phyloP scores from a whole-genome alignment of 2,888 invertebrate genomes.

The Pachymerium ferrugineum region DNA sequence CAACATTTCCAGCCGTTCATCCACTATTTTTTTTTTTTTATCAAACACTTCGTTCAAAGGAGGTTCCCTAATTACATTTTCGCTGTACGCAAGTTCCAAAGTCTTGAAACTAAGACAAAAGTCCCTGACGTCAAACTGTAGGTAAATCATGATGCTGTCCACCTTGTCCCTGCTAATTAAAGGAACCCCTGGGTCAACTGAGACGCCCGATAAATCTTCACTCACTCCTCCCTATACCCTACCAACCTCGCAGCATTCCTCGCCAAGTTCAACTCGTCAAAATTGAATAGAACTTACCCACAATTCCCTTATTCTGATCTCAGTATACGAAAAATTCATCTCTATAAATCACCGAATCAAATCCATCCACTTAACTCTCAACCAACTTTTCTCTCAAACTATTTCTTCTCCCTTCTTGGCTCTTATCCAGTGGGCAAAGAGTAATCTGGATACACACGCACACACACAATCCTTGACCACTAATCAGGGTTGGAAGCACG shows the following conservation, averaged over 20 bases:
- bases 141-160: conserved; percentile 27
- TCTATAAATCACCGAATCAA: not conserved
- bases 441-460: conserved; percentile 18
- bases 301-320: not conserved
- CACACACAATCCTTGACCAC: conserved; percentile 9
- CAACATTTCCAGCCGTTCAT: not conserved
- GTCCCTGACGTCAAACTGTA: not conserved
- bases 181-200: conserved; percentile 9
- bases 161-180: conserved; percentile 25
- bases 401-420: too few species aligned
- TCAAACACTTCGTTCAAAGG: not conserved
- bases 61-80: conserved; percentile 20
- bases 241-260: conserved; percentile 17
- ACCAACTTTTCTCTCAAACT: conserved; percentile 13
- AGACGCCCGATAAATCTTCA: conserved; percentile 14
- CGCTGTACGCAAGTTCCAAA: not conserved
- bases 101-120: conserved; percentile 9
- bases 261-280: not conserved
- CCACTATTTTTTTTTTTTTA: too few species aligned
- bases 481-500: conserved; percentile 15
- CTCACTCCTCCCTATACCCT: not conserved
- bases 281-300: not conserved
- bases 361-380: not conserved
- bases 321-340: too few species aligned
- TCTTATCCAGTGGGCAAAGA: not conserved